Conservation (phyloP, 2,888 invertebrate species). For the Mylabris sibirica region DNA sequence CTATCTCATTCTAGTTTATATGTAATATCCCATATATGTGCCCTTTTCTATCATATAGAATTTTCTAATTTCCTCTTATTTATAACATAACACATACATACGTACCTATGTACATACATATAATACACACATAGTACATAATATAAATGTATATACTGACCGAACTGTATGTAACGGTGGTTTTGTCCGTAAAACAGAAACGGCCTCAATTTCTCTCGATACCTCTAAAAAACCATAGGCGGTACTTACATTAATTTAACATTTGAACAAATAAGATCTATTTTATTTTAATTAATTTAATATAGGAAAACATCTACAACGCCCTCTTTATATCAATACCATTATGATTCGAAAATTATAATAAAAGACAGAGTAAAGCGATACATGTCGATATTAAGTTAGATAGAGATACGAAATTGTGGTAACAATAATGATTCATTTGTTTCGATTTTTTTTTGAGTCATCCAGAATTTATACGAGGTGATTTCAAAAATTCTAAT, state of each 20-base stretch:
- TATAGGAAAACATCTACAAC: background rate
- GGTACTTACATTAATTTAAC: background rate
- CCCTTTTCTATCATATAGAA: background rate
- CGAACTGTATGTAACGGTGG: constrained; percentile 8
- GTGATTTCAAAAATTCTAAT: background rate
- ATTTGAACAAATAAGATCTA: background rate
- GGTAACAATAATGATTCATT: background rate
- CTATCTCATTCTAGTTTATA: background rate
- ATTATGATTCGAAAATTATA: background rate
- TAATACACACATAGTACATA: too few relatives aligned
- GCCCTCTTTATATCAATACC: background rate
- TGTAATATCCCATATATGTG: background rate
- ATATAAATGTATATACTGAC: background rate
- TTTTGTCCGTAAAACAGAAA: background rate
- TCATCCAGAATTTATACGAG: background rate
- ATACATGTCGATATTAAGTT: background rate
- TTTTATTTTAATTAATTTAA: background rate
- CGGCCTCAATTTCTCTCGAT: background rate
- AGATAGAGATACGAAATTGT: background rate
- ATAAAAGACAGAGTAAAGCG: background rate
- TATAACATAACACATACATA: background rate
- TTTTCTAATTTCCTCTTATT: background rate
- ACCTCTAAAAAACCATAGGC: background rate
- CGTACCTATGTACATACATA: too few relatives aligned
- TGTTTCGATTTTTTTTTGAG: background rate